These are phyloP conservation scores for Sceloporus tristichus DNA, from an alignment of 2,113 vertebrate genomes.

Conservation along the genomic window DNA sequence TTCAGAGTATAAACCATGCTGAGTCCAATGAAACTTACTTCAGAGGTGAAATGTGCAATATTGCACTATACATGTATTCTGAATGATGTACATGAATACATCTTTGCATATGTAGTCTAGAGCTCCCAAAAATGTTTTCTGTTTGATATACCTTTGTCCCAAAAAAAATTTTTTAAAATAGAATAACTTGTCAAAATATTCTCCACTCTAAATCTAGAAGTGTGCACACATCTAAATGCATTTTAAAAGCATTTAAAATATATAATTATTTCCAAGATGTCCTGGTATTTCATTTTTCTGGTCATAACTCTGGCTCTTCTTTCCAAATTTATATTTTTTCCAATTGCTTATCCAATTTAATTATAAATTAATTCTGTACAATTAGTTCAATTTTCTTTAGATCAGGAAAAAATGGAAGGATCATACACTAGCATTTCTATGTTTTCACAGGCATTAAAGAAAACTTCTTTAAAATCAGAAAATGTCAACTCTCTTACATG, in stretches of 20 bases:
- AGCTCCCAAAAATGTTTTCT: neutral
- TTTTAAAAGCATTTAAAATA: neutral
- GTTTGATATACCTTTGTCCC: neutral
- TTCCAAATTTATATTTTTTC: neutral
- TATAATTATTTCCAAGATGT: neutral
- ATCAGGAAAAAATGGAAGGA: neutral
- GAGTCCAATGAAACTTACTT: neutral
- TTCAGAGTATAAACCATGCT: neutral
- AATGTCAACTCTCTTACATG: slow-evolving; percentile 80
- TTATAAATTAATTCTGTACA: slow-evolving; percentile 6
- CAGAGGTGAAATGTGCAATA: neutral
- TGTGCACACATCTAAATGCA: neutral
- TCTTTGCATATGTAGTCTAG: neutral
- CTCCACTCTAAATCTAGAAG: neutral
- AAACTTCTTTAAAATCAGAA: neutral
- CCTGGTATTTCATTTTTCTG: neutral
- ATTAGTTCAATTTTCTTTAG: neutral
- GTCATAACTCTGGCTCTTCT: neutral
- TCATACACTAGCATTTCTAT: slow-evolving; percentile 1
- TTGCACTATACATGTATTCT: neutral
- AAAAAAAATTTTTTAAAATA: too few species aligned
- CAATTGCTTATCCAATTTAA: neutral
- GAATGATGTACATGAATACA: neutral
- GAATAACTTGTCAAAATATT: neutral
- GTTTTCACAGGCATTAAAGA: neutral